Percentiles rank a stretch among this genome's conserved stretches.
Conservation (phyloP, 1,140 invertebrate genomes). For the Drosophila insularis region DNA sequence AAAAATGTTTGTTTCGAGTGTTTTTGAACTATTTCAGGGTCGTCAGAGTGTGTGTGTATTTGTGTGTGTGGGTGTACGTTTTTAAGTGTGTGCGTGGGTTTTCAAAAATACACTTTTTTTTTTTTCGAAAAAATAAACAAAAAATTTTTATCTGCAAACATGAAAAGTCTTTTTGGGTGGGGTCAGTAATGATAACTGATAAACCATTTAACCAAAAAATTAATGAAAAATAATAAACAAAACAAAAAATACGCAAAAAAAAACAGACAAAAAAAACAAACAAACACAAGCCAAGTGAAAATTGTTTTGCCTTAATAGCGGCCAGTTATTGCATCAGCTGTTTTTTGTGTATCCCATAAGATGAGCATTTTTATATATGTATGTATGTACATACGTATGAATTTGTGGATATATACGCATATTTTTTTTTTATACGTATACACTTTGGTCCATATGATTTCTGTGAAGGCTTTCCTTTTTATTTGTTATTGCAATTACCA, state of each 20-base stretch:
- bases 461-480: slow-evolving; percentile 15
- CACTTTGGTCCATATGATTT: slow-evolving; percentile 37
- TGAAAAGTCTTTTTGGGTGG: not conserved
- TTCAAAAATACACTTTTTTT: not conserved
- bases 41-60: slow-evolving; percentile 26
- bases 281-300: slow-evolving; percentile 41
- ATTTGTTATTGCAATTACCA: not conserved
- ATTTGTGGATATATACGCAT: slow-evolving; percentile 12
- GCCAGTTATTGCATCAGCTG: slow-evolving; percentile 61
- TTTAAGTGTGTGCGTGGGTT: not conserved
- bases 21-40: slow-evolving; percentile 75
- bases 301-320: slow-evolving; percentile 41
- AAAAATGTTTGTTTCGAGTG: slow-evolving; percentile 36
- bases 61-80: not conserved
- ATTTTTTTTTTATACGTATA: slow-evolving; percentile 31
- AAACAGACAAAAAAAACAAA: slow-evolving; percentile 32
- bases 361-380: slow-evolving; percentile 14
- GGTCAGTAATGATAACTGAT: not conserved
- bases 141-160: not conserved
- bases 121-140: slow-evolving; percentile 1
- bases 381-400: slow-evolving; percentile 1
- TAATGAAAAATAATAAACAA: slow-evolving; percentile 1
- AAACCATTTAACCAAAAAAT: slow-evolving; percentile 1
- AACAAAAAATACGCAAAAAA: slow-evolving; percentile 1
- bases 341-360: slow-evolving; percentile 41